Evolutionary conservation across 2,113 vertebrate genomes (phyloP).

Genomic region (Elanoides forficatus): DNA sequence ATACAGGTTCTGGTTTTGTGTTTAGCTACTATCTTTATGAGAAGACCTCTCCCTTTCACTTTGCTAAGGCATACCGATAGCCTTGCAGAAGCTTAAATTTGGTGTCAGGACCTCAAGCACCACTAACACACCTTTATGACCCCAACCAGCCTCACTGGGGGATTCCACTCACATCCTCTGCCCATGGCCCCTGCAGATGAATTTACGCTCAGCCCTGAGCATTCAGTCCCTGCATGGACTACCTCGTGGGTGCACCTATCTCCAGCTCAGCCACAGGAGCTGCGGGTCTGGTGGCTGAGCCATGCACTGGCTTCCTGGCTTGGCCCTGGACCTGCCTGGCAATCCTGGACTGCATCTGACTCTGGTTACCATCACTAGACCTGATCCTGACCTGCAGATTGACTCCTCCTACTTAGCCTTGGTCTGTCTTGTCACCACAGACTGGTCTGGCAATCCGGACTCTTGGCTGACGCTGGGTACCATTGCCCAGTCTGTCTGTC

Average conservation of each 20-base stretch:
- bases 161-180: background rate
- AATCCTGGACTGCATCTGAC: background rate
- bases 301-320: background rate
- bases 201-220: background rate
- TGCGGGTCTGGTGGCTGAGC: too few species aligned
- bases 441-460: too few species aligned
- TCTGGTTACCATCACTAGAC: background rate
- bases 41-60: background rate
- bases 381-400: background rate
- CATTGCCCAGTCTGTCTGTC: accelerated
- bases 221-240: background rate
- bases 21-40: background rate
- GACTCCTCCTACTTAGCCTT: background rate
- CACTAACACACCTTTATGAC: background rate
- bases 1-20: background rate
- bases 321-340: background rate
- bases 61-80: accelerated
- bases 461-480: background rate
- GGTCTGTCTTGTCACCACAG: background rate
- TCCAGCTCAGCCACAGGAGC: background rate
- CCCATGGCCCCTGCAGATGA: background rate
- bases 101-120: background rate
- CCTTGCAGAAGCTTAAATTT: background rate
- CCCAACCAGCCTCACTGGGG: background rate
- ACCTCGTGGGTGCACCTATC: too few species aligned